These are phyloP conservation scores for Illadopsis cleaveri DNA, from an alignment of 2,113 vertebrate genomes.

Conservation along the genomic window DNA sequence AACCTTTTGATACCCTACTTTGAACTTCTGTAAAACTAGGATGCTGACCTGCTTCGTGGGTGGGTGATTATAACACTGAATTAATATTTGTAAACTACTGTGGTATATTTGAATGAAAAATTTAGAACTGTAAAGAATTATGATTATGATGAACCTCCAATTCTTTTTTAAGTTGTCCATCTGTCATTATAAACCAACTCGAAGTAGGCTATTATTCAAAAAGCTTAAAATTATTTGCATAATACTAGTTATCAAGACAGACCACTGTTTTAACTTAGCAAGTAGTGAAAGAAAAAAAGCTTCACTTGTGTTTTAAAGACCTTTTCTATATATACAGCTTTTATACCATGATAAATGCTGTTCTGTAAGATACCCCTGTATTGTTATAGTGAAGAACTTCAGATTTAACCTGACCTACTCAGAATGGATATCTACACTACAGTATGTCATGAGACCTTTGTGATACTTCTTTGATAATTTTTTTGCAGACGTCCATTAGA, in stretches of 20 bases:
- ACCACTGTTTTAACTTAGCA: not conserved
- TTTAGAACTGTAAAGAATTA: conserved; percentile 53
- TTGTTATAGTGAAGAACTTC: conserved; percentile 64
- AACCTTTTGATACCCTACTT: conserved; percentile 4
- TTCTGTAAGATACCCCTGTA: conserved; percentile 48
- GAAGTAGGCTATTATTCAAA: conserved; percentile 58
- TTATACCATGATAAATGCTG: conserved; percentile 53
- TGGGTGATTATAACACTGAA: conserved; percentile 55
- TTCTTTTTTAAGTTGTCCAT: conserved; percentile 64
- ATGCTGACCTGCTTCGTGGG: conserved; percentile 51
- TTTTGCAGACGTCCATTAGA: conserved; percentile 79
- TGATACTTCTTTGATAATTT: conserved; percentile 80
- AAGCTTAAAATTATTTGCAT: conserved; percentile 43
- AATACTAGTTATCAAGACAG: conserved; percentile 12
- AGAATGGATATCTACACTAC: conserved; percentile 72
- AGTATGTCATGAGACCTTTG: conserved; percentile 76
- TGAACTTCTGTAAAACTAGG: conserved; percentile 48
- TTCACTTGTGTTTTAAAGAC: not conserved
- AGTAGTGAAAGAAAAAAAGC: not conserved
- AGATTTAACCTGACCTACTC: conserved; percentile 79
- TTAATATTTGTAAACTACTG: conserved; percentile 63
- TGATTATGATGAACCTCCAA: conserved; percentile 41
- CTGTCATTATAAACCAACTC: conserved; percentile 61
- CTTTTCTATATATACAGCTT: conserved; percentile 54
- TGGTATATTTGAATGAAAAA: conserved; percentile 58